These are phyloP conservation scores for Jaculus jaculus DNA, from an alignment of 2,113 vertebrate genomes.

Conservation along the genomic window DNA sequence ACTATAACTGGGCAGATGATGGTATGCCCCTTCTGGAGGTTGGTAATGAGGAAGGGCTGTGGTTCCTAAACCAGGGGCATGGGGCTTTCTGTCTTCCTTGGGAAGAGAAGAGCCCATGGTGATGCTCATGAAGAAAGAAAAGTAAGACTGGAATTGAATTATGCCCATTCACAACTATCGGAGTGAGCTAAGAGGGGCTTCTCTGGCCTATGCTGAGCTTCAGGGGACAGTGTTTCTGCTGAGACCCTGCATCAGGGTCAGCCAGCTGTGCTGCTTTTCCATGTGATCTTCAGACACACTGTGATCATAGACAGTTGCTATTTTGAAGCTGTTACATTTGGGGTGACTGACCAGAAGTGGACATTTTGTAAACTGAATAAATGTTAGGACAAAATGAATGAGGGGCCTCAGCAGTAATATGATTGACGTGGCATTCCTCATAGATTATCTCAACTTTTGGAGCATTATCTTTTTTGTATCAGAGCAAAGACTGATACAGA, in stretches of 20 bases:
- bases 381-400: background rate
- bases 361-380: background rate
- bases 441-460: background rate
- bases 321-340: background rate
- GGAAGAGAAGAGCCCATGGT: background rate
- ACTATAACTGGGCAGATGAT: background rate
- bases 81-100: background rate
- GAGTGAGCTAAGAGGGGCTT: too few relatives aligned
- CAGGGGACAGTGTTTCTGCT: background rate
- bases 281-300: background rate
- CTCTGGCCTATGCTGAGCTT: too few relatives aligned
- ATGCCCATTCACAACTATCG: too few relatives aligned
- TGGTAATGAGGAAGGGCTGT: background rate
- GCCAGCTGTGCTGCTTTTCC: background rate
- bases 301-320: background rate
- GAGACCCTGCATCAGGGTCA: background rate
- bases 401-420: background rate
- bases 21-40: background rate
- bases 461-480: background rate
- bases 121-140: background rate
- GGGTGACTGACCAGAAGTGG: background rate
- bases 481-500: background rate
- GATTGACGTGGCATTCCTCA: background rate
- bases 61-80: background rate
- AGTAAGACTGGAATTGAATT: background rate